Evolutionary conservation across 2,797 vertebrate species (phyloP).

Genomic region (Lacerta agilis): DNA sequence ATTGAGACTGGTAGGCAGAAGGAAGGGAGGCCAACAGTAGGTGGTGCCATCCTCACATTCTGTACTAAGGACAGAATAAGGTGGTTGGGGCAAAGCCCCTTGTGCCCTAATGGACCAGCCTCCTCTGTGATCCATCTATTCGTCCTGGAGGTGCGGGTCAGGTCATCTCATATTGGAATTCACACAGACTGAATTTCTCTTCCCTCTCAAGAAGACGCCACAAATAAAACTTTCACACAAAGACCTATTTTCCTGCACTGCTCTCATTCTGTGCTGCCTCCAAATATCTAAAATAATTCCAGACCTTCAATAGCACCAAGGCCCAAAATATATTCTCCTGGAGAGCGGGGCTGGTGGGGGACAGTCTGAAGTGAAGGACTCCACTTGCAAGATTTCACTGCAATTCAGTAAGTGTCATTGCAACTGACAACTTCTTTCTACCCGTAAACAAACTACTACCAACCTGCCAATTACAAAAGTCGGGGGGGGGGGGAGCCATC

Average conservation of each 20-base stretch:
- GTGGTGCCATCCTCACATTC: too few relatives aligned
- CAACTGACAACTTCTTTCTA: constrained; percentile 53
- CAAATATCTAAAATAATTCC: not conserved
- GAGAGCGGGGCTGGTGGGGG: not conserved
- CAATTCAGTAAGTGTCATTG: not conserved
- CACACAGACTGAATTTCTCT: not conserved
- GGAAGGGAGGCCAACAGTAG: too few relatives aligned
- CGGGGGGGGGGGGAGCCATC: constrained; percentile 26
- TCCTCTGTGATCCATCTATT: not conserved
- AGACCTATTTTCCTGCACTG: not conserved
- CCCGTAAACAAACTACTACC: constrained; percentile 44
- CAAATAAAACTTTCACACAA: not conserved
- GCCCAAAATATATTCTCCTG: not conserved
- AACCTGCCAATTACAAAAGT: constrained; percentile 56
- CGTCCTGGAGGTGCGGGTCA: too few relatives aligned
- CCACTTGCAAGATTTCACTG: rapidly evolving
- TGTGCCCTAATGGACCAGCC: too few relatives aligned
- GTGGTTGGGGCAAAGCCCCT: too few relatives aligned
- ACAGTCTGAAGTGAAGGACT: not conserved
- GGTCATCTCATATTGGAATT: not conserved
- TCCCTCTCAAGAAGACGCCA: not conserved
- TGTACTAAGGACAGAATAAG: too few relatives aligned
- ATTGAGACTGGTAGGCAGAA: too few relatives aligned
- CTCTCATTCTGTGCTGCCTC: not conserved
- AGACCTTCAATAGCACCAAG: not conserved